These are phyloP conservation scores for Aselliscus stoliczkanus DNA, from an alignment of 2,797 vertebrate species.

Conservation along the genomic window DNA sequence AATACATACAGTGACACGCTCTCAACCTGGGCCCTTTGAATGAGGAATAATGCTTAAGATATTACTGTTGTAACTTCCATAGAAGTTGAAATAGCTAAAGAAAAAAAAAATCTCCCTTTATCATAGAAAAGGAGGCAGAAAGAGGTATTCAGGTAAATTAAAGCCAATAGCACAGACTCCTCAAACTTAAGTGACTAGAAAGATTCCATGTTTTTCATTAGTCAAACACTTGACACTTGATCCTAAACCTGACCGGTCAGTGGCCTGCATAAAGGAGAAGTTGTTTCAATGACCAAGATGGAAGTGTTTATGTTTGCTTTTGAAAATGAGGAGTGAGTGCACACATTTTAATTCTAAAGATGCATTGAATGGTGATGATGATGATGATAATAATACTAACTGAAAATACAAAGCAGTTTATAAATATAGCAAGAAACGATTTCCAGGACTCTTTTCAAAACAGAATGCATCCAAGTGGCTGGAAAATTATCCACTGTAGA, in stretches of 20 bases:
- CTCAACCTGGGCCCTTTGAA: background rate
- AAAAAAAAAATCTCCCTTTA: background rate
- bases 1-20: background rate
- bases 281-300: background rate
- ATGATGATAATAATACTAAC: background rate
- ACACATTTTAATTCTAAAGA: constrained; percentile 39
- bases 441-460: constrained; percentile 45
- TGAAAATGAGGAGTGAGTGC: constrained; percentile 14
- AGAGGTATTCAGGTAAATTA: background rate
- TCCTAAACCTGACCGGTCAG: background rate
- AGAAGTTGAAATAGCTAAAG: background rate
- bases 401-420: constrained; percentile 23
- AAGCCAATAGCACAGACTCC: background rate
- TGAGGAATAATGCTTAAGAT: background rate
- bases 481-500: constrained; percentile 25
- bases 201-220: background rate
- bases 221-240: background rate
- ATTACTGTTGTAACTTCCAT: background rate
- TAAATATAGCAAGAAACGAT: constrained; percentile 56
- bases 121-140: background rate
- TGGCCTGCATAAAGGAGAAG: background rate
- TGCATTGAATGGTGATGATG: background rate
- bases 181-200: background rate
- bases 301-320: constrained; percentile 39
- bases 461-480: background rate